Percentiles rank a stretch among this genome's conserved stretches.
Conservation (phyloP, 2,888 invertebrate species). For the Formica aserva region DNA sequence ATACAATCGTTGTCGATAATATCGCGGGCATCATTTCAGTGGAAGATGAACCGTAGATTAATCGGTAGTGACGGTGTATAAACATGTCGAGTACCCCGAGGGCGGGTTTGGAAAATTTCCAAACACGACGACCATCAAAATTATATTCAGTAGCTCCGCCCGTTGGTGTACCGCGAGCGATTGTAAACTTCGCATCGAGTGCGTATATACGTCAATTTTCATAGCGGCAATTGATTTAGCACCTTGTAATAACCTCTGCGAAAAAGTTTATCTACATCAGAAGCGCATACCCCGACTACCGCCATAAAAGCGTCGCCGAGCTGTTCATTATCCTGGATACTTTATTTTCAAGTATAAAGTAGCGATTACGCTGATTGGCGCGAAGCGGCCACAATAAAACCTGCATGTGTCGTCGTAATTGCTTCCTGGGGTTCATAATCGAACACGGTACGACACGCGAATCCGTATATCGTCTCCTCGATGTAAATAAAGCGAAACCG, state of each 20-base stretch:
- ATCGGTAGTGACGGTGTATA: not conserved
- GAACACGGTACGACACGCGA: slow-evolving; percentile 25
- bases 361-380: slow-evolving; percentile 6
- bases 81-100: slow-evolving; percentile 8
- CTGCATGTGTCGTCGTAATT: slow-evolving; percentile 58
- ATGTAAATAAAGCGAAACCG: slow-evolving; percentile 23
- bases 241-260: not conserved
- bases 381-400: slow-evolving; percentile 45
- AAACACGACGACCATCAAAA: slow-evolving; percentile 38
- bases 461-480: slow-evolving; percentile 34
- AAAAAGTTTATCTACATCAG: not conserved
- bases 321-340: slow-evolving; percentile 1
- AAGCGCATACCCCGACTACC: not conserved
- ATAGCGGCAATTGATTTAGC: not conserved
- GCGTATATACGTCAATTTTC: not conserved
- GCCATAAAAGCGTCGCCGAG: not conserved
- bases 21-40: not conserved
- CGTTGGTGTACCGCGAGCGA: not conserved
- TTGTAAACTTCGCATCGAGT: not conserved
- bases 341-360: not conserved
- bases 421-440: slow-evolving; percentile 61
- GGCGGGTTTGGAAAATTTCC: slow-evolving; percentile 47
- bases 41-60: slow-evolving; percentile 12
- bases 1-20: not conserved
- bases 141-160: slow-evolving; percentile 39